A percentile compares a stretch with the other conserved stretches of the same genome.
phyloP scores from a whole-genome alignment of 1,140 invertebrate species.

The Saxidomus purpurata region DNA sequence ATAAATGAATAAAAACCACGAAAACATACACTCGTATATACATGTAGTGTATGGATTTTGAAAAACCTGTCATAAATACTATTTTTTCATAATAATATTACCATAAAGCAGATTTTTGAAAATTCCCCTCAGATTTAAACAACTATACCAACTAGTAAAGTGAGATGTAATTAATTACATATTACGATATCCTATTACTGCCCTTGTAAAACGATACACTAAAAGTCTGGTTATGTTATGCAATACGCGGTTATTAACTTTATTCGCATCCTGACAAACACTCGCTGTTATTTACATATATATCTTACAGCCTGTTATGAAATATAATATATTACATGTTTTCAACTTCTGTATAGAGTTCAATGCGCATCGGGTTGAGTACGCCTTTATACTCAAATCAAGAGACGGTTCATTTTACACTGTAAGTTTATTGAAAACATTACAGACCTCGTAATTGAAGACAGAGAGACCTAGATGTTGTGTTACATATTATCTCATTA shows the following conservation, averaged over 20 bases:
- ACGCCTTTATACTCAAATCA: not conserved
- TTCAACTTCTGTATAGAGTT: not conserved
- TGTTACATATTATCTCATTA: no score
- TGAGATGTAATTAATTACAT: slow-evolving; percentile 12
- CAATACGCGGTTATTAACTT: not conserved
- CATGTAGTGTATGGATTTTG: no score
- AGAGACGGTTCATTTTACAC: not conserved
- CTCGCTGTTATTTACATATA: not conserved
- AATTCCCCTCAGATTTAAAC: not conserved
- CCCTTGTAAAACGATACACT: not conserved
- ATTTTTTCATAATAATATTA: no score
- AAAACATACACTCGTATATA: no score
- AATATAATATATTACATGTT: not conserved
- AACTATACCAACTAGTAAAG: not conserved
- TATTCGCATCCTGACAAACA: not conserved
- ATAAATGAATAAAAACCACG: no score
- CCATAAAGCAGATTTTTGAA: no score
- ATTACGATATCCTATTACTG: slow-evolving; percentile 1
- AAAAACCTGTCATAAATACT: no score
- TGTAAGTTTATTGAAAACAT: not conserved
- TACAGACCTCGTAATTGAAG: not conserved
- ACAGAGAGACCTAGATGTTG: no score
- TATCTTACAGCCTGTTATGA: no score
- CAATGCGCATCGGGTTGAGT: not conserved
- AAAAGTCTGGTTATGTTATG: not conserved